These are phyloP conservation scores for Macaria notata DNA, from an alignment of 2,888 invertebrate species.

Conservation along the genomic window DNA sequence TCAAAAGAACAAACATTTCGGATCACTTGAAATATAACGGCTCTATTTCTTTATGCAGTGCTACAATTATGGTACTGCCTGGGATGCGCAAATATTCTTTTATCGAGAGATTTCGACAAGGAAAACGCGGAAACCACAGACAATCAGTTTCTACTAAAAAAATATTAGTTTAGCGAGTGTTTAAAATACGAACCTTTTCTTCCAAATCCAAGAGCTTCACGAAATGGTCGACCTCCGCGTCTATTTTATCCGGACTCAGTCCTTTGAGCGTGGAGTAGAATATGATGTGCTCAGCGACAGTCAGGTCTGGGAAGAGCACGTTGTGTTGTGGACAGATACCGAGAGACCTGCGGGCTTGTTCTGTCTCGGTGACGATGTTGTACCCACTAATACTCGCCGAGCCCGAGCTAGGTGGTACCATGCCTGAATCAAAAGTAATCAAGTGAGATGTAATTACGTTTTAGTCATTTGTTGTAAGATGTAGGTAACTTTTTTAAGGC, in stretches of 20 bases:
- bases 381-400: slow-evolving; percentile 88
- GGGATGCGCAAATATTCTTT: too few relatives aligned
- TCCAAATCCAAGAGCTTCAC: slow-evolving; percentile 85
- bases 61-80: too few relatives aligned
- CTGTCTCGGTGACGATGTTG: slow-evolving; percentile 86
- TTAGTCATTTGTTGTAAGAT: too few relatives aligned
- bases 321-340: slow-evolving; percentile 95
- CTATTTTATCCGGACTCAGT: slow-evolving; percentile 72
- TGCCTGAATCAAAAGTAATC: slow-evolving; percentile 59
- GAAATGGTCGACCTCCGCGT: slow-evolving; percentile 85
- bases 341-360: slow-evolving; percentile 86
- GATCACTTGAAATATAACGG: too few relatives aligned
- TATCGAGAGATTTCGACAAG: too few relatives aligned
- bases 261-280: slow-evolving; percentile 91
- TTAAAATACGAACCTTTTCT: slow-evolving; percentile 76
- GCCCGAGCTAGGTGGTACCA: slow-evolving; percentile 87
- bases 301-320: slow-evolving; percentile 91
- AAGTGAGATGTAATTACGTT: too few relatives aligned
- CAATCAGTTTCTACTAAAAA: too few relatives aligned
- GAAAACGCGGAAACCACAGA: too few relatives aligned
- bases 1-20: too few relatives aligned
- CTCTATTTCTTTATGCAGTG: too few relatives aligned
- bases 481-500: too few relatives aligned
- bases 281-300: slow-evolving; percentile 91
- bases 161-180: too few relatives aligned